Conservation (phyloP, 2,797 vertebrate genomes). For the Jordanella pulchra region DNA sequence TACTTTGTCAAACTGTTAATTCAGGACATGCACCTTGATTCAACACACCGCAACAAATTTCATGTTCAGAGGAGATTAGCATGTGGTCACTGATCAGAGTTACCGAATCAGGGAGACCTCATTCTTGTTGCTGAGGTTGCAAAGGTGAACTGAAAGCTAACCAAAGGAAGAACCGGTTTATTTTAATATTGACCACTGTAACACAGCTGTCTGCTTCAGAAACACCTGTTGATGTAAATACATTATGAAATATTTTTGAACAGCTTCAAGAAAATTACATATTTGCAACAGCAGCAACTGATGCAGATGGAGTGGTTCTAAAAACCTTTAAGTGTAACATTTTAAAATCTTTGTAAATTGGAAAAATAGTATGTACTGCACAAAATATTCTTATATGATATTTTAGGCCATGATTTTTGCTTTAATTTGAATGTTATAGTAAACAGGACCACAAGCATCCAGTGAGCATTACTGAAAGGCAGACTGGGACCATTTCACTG, state of each 20-base stretch:
- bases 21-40: not conserved
- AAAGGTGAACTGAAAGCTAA: not conserved
- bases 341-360: too few relatives aligned
- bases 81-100: not conserved
- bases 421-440: not conserved
- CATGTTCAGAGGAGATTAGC: not conserved
- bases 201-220: not conserved
- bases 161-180: not conserved
- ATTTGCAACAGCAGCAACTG: too few relatives aligned
- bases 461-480: too few relatives aligned
- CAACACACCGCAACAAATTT: not conserved
- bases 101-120: not conserved
- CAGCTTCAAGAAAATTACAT: not conserved
- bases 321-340: too few relatives aligned
- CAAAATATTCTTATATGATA: not conserved
- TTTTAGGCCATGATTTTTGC: not conserved
- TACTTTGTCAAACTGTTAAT: not conserved
- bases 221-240: too few relatives aligned
- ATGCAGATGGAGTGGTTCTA: too few relatives aligned
- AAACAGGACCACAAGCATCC: not conserved
- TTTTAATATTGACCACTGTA: not conserved
- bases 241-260: too few relatives aligned
- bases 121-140: not conserved
- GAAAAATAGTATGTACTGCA: not conserved
- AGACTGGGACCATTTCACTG: too few relatives aligned